Percentiles rank a stretch among this genome's conserved stretches.
Evolutionary conservation across 2,888 invertebrate species (phyloP).

Genomic region (Anagyrus pseudococci): DNA sequence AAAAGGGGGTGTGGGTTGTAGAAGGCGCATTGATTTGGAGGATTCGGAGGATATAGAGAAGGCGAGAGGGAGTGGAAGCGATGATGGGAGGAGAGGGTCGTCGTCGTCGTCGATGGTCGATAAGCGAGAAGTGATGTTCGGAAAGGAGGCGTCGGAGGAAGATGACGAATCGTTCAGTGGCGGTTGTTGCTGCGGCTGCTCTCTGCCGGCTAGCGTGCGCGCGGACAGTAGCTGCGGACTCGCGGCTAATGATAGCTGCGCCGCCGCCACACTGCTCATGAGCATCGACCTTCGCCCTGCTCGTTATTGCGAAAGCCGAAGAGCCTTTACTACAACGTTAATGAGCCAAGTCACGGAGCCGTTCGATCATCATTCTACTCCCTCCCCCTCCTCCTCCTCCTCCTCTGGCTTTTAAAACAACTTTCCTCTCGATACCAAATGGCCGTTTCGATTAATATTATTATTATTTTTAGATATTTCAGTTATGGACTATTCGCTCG

Average conservation of each 20-base stretch:
- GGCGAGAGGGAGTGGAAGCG: neutral
- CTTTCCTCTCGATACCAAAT: no score
- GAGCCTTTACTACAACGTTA: conserved; percentile 37
- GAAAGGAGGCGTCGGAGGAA: conserved; percentile 3
- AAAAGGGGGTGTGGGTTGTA: no score
- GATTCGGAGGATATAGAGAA: neutral
- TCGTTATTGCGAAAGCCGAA: conserved; percentile 42
- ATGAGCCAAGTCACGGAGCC: conserved; percentile 47
- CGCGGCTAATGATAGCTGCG: conserved; percentile 45
- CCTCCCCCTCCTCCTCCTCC: no score
- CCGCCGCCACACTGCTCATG: conserved; percentile 37
- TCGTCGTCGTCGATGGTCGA: neutral
- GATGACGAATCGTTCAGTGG: conserved; percentile 45
- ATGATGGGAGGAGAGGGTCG: neutral
- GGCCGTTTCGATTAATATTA: no score
- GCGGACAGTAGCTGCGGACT: no score
- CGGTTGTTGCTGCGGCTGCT: conserved; percentile 44
- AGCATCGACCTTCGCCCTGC: conserved; percentile 43
- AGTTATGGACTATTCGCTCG: no score
- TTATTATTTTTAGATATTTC: no score
- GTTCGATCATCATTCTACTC: conserved; percentile 27
- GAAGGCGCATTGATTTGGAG: conserved; percentile 14
- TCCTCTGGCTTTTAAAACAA: no score
- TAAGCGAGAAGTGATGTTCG: conserved; percentile 12
- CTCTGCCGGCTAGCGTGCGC: no score